phyloP scores from a whole-genome alignment of 1,140 invertebrate genomes.

The Triops longicaudatus region DNA sequence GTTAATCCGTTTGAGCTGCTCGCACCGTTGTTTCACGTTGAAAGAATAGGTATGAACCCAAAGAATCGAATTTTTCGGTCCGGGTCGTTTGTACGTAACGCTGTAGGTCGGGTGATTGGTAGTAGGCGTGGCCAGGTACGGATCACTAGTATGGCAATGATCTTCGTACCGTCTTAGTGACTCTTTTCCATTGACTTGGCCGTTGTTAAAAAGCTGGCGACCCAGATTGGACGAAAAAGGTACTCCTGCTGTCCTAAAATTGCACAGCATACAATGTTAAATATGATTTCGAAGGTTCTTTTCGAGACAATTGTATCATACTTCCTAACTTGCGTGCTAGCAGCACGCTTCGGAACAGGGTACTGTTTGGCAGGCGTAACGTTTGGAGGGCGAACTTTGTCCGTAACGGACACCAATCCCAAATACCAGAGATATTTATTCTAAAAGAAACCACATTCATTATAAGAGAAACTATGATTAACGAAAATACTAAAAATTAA shows the following conservation, averaged over 20 bases:
- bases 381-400: slow-evolving; percentile 18
- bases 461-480: too few species aligned
- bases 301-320: neutral
- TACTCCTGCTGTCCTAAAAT: slow-evolving; percentile 18
- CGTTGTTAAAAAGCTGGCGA: neutral
- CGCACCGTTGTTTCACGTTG: neutral
- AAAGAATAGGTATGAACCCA: slow-evolving; percentile 22
- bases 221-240: slow-evolving; percentile 24
- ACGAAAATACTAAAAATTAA: too few species aligned
- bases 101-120: neutral
- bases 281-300: neutral
- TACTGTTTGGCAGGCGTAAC: slow-evolving; percentile 21
- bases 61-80: neutral
- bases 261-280: neutral
- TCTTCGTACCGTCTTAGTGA: slow-evolving; percentile 12
- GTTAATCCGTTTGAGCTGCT: neutral
- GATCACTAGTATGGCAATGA: neutral
- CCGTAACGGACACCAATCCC: neutral
- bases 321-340: neutral
- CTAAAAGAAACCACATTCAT: neutral
- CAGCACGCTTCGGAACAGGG: neutral
- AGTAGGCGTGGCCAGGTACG: neutral
- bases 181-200: neutral
- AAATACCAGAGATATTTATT: slow-evolving; percentile 25
- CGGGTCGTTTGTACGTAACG: neutral